Percentiles rank a stretch among this genome's conserved stretches.
Evolutionary conservation across 2,888 invertebrate genomes (phyloP).

Genomic region (Eledona agricola): DNA sequence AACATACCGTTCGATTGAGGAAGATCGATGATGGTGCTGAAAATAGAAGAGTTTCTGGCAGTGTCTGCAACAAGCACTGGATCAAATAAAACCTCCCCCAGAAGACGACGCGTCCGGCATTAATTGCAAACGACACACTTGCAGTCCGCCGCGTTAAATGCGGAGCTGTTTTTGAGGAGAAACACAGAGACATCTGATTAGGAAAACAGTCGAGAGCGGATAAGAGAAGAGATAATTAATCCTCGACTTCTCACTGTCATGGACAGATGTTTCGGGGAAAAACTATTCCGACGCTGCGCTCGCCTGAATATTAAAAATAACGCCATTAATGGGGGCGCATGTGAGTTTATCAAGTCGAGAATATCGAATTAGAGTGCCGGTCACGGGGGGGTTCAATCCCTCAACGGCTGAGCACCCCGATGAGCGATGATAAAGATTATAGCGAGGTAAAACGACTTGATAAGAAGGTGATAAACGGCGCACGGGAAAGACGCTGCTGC

Average conservation of each 20-base stretch:
- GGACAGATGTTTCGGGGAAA: slow-evolving; percentile 54
- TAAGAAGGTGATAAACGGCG: slow-evolving; percentile 45
- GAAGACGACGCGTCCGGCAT: too few relatives aligned
- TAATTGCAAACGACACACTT: too few relatives aligned
- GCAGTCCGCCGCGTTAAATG: too few relatives aligned
- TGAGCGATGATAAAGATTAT: slow-evolving; percentile 44
- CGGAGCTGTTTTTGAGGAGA: slow-evolving; percentile 41
- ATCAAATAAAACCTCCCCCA: too few relatives aligned
- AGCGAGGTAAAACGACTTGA: slow-evolving; percentile 43
- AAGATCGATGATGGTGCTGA: too few relatives aligned
- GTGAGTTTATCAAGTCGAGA: slow-evolving; percentile 27
- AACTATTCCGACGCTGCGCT: slow-evolving; percentile 44
- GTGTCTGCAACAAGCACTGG: too few relatives aligned
- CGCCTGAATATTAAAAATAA: slow-evolving; percentile 36
- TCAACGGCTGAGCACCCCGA: slow-evolving; percentile 40
- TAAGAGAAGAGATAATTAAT: slow-evolving; percentile 55
- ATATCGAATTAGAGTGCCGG: slow-evolving; percentile 40
- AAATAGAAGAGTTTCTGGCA: too few relatives aligned
- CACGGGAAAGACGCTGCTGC: slow-evolving; percentile 29
- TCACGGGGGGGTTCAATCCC: slow-evolving; percentile 37
- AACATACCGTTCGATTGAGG: too few relatives aligned
- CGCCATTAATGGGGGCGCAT: slow-evolving; percentile 14
- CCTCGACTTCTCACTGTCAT: slow-evolving; percentile 54
- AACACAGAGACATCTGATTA: slow-evolving; percentile 50
- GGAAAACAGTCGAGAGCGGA: slow-evolving; percentile 51